Percentiles rank a stretch among this genome's conserved stretches.
Evolutionary conservation across 2,113 vertebrate genomes (phyloP).

Genomic region (Chaetops frenatus): DNA sequence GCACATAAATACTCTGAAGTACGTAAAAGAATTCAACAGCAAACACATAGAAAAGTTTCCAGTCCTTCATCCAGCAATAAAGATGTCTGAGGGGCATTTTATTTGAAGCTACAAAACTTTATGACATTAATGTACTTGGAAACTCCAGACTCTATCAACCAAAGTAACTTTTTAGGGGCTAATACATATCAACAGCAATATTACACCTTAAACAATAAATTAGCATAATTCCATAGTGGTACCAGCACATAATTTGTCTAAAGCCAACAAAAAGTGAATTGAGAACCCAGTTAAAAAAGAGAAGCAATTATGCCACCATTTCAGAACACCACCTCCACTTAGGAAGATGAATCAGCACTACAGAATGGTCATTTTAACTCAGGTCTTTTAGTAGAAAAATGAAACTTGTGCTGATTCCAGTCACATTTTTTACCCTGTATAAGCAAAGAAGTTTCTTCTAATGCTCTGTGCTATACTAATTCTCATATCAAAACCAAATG

Average conservation of each 20-base stretch:
- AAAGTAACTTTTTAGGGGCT: background rate
- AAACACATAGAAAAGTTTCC: background rate
- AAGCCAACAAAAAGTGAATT: background rate
- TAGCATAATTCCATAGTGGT: background rate
- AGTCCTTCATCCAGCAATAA: background rate
- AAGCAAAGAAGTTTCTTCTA: background rate
- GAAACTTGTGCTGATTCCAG: background rate
- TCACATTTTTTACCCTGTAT: background rate
- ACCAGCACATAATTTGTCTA: background rate
- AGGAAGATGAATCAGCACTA: background rate
- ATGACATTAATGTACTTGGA: background rate
- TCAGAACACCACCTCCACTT: background rate
- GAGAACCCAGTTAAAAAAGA: background rate
- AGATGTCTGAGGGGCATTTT: slow-evolving; percentile 24
- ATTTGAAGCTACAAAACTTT: slow-evolving; percentile 18
- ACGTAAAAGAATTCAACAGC: background rate
- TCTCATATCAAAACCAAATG: background rate
- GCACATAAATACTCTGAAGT: background rate
- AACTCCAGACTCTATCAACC: background rate
- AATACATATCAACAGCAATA: background rate
- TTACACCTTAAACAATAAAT: background rate
- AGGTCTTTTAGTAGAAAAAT: background rate
- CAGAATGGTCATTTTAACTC: background rate
- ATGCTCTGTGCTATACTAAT: background rate
- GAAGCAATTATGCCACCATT: background rate